Conservation (phyloP, 2,113 vertebrate genomes). For the Charina bottae region DNA sequence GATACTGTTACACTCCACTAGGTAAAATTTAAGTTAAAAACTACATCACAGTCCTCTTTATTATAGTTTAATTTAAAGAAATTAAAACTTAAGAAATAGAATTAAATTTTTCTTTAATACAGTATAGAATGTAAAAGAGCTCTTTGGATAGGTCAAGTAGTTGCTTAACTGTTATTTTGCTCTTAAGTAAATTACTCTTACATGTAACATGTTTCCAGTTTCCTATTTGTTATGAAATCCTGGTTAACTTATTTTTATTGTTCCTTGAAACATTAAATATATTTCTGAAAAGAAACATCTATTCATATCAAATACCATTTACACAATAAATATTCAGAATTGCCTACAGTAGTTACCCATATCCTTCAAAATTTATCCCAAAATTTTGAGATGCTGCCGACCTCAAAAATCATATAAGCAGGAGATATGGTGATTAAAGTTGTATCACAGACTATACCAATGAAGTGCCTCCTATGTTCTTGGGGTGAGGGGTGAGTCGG, state of each 20-base stretch:
- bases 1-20: background rate
- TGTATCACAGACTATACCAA: background rate
- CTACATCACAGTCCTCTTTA: background rate
- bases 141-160: conserved; percentile 52
- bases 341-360: too few species aligned
- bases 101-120: conserved; percentile 60
- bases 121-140: conserved; percentile 55
- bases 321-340: too few species aligned
- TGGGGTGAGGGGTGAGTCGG: too few species aligned
- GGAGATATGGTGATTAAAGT: background rate
- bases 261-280: too few species aligned
- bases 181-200: too few species aligned
- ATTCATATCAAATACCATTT: too few species aligned
- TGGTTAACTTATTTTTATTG: too few species aligned
- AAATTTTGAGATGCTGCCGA: background rate
- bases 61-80: background rate
- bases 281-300: too few species aligned
- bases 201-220: too few species aligned
- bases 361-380: too few species aligned
- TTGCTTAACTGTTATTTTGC: conserved; percentile 58
- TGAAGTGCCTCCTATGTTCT: background rate
- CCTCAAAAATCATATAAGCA: accelerated
- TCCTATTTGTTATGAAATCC: too few species aligned
- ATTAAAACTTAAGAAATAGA: background rate
- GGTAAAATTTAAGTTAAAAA: background rate